Evolutionary conservation across 2,797 vertebrate species (phyloP), one percentile per base, ranked within the genome.

Genomic region (Pelobates cultripes): DNA sequence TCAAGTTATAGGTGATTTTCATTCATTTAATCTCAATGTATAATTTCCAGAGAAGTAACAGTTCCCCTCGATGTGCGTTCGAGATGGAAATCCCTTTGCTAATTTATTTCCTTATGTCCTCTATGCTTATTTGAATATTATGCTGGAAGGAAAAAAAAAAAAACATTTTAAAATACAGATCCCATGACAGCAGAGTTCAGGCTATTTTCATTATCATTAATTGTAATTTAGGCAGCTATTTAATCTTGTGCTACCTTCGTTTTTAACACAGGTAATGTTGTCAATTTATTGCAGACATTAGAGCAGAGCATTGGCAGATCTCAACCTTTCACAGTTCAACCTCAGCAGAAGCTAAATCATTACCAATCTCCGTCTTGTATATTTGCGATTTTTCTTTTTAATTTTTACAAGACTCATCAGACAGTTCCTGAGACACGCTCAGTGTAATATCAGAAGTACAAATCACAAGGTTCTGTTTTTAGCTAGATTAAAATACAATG

Each of bases 221-320:
- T 78, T 78, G 75, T 67, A 15, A 78, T 78, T 77, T 74, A 47
- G 57, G 61, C 70, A 28, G 42, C 73, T 41, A 78, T 78, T 73
- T 82, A 78, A 73, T 83, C 70, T 63, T 64, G 8, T 12, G 14
- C 67, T 79, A 43, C 66, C 66, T 79, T 83, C 64, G 45, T 70
- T 79, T 74, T 83, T 79, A 74, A 66, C 44, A 45, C 64, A 79
- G 81, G 77, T 79, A 74, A 75, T 83, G 79, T 75, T 75, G 72
- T 83, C 81, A 70, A 75, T 83, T 83, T 83, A 83, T 75, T 79
- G 66, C 77, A 44, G 71, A 63, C 77, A 83, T 83, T 83, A 83
- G 72, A 43, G 77, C 51, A 42, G 66, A 51, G 55, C 55, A 7
- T 75, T 75, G 66, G 53, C 76, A 83, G 63, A 55, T 74, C 17